Evolutionary conservation across 2,797 vertebrate species (phyloP), one percentile per base, ranked within the genome.

Genomic region (Miichthys miiuy): DNA sequence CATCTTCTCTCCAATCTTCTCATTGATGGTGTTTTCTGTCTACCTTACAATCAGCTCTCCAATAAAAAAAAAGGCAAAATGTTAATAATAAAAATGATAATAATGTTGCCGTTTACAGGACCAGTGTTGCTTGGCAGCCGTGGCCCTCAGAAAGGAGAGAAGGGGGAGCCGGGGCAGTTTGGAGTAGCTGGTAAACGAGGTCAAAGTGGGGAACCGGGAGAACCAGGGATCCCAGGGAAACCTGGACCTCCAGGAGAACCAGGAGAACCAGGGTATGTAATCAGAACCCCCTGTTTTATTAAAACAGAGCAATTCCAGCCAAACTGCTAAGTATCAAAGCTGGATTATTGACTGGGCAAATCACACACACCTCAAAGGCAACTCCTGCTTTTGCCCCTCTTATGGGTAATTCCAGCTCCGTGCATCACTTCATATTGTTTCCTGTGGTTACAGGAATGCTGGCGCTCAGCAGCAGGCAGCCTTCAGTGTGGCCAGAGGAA

Each of bases 401-500:
- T 6, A 30, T 30, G 30, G 30, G 30, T 30, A 30, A 6, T 38
- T 38, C 13, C 17, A 20, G 41, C 27, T 54, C 27, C 48, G 18
- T 38, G 13, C 17, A 5, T 64, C 21, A 4, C 18, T 67, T 6
- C 61, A 11, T 46, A 13, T 47, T 70, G 17, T 66, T 6, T 75
- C 34, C 16, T 75, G 9, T 67, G 50, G 17, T 12, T 80, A 21
- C 78, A 91, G 89, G n/a, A 0, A 0, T 1, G 7, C 7, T 2
- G 81, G 25, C 1, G 8, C 0, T 27, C 72, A 72, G 30, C 72
- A 69, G 57, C 62, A 46, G 46, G 90, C 86, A 0, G 92, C 91
- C 58, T 93, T 93, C 88, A 93, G 91, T 0, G 89, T 91, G 25
- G 82, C 90, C 63, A 77, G 91, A 72, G 57, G 10, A 1, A 81